phyloP scores from a whole-genome alignment of 2,797 vertebrate genomes.

The Platyrinchus mystaceus region DNA sequence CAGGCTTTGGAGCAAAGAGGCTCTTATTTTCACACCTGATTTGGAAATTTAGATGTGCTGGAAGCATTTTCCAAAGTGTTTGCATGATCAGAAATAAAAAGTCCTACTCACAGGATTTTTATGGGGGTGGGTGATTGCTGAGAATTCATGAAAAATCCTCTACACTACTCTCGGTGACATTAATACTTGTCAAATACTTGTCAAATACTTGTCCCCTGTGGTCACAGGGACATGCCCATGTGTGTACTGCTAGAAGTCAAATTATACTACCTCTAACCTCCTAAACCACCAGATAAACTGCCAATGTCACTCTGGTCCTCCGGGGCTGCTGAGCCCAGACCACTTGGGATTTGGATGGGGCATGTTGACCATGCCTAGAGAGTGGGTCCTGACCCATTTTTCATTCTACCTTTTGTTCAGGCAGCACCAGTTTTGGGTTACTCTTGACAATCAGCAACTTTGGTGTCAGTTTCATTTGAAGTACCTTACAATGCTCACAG shows the following conservation, averaged over 20 bases:
- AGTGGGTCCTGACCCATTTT: not conserved
- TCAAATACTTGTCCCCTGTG: not conserved
- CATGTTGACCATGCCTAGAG: accelerated
- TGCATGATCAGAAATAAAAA: not conserved
- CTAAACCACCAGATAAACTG: not conserved
- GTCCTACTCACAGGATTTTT: not conserved
- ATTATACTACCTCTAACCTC: not conserved
- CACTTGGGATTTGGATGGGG: not conserved
- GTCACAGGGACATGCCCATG: not conserved
- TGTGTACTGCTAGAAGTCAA: not conserved
- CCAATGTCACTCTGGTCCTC: accelerated
- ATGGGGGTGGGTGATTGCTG: accelerated
- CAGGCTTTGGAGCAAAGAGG: not conserved
- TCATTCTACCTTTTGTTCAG: not conserved
- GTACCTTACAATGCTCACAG: accelerated
- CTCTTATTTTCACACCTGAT: not conserved
- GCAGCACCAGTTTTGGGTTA: not conserved
- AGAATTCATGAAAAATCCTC: not conserved
- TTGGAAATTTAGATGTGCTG: not conserved
- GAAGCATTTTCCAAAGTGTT: not conserved
- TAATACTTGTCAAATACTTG: not conserved
- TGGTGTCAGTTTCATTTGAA: not conserved
- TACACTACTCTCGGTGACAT: not conserved
- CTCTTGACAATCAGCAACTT: not conserved
- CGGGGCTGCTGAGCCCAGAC: not conserved